phyloP scores from a whole-genome alignment of 2,113 vertebrate species.

The Fulmarus glacialis region DNA sequence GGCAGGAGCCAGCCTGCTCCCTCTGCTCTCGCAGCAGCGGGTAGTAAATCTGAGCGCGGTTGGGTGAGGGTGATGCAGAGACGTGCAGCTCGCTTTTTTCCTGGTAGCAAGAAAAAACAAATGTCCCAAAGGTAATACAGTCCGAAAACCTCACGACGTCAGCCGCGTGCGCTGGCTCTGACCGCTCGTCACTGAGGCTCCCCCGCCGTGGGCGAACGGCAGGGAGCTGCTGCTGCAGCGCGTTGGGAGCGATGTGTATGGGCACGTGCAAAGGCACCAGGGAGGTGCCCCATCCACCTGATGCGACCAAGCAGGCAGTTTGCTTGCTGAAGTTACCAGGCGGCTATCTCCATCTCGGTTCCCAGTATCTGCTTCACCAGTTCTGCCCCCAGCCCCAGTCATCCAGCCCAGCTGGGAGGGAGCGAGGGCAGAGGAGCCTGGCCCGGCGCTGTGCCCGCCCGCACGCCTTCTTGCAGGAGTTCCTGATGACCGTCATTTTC shows the following conservation, averaged over 20 bases:
- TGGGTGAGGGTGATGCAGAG: too few species aligned
- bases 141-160: too few species aligned
- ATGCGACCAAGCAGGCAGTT: neutral
- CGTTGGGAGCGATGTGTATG: accelerated
- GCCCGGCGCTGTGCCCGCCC: accelerated
- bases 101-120: neutral
- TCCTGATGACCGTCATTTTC: too few species aligned
- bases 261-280: neutral
- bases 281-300: neutral
- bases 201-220: accelerated
- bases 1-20: neutral
- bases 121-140: neutral
- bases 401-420: neutral
- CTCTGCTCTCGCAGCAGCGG: neutral
- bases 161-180: too few species aligned
- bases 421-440: too few species aligned
- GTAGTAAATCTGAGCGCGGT: accelerated
- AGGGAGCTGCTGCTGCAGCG: neutral
- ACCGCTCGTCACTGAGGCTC: accelerated
- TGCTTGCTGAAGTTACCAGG: neutral
- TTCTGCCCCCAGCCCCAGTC: neutral
- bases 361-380: neutral
- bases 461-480: accelerated
- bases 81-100: neutral
- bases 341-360: accelerated